These are phyloP conservation scores for Theodoxus fluviatilis DNA, from an alignment of 2,888 invertebrate species.

Conservation along the genomic window DNA sequence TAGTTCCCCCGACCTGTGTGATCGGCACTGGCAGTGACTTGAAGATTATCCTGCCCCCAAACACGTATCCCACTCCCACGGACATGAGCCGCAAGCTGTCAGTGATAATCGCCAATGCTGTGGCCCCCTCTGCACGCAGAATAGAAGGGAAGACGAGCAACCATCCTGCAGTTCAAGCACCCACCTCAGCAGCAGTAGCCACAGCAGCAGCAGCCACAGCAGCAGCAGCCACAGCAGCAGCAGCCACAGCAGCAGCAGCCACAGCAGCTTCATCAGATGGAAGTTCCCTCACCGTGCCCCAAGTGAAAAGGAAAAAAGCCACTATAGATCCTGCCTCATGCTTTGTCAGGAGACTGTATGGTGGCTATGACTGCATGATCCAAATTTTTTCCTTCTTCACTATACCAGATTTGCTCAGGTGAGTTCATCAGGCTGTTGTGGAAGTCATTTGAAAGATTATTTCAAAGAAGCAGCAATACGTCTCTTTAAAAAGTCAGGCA, in stretches of 20 bases:
- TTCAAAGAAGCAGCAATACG: no score
- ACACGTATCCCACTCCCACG: conserved; percentile 45
- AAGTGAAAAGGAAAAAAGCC: background rate
- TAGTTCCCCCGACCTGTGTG: conserved; percentile 56
- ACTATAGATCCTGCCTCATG: conserved; percentile 30
- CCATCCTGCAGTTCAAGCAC: conserved; percentile 5
- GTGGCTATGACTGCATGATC: conserved; percentile 54
- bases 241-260: background rate
- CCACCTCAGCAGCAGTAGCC: background rate
- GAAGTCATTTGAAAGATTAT: background rate
- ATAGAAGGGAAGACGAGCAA: background rate
- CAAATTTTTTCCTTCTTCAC: conserved; percentile 50
- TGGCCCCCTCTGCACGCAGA: conserved; percentile 14
- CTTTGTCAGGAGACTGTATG: conserved; percentile 47
- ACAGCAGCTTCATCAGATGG: background rate
- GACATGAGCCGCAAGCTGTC: conserved; percentile 40
- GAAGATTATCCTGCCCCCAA: conserved; percentile 57
- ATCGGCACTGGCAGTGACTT: conserved; percentile 44
- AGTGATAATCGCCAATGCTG: conserved; percentile 40
- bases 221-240: background rate
- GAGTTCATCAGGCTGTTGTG: conserved; percentile 26
- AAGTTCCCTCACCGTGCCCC: background rate
- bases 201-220: background rate
- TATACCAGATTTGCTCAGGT: conserved; percentile 50
- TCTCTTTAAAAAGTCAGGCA: no score